Percentiles rank a stretch among this genome's conserved stretches.
These are phyloP conservation scores for Montifringilla adamsi DNA, from an alignment of 2,113 vertebrate species.

Conservation along the genomic window DNA sequence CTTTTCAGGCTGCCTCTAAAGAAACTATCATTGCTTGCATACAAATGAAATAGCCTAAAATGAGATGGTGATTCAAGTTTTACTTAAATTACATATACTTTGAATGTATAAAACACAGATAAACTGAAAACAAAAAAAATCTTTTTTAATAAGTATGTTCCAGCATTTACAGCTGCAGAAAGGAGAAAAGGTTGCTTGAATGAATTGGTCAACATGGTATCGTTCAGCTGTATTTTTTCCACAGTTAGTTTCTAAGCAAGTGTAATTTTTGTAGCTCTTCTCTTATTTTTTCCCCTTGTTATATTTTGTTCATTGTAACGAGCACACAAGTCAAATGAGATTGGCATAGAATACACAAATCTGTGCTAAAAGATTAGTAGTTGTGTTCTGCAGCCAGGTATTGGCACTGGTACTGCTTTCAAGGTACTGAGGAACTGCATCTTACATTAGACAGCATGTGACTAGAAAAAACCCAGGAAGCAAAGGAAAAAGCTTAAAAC, in stretches of 20 bases:
- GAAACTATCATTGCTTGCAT: not conserved
- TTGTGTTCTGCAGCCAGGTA: not conserved
- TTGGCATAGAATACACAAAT: not conserved
- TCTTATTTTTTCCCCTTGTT: not conserved
- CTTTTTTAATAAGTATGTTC: not conserved
- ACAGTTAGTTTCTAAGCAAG: not conserved
- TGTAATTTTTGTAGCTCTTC: not conserved
- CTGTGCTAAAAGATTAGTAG: not conserved
- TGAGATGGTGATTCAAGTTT: not conserved
- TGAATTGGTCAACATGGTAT: fast-evolving
- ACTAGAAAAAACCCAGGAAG: not conserved
- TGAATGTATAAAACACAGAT: not conserved
- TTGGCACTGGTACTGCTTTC: not conserved
- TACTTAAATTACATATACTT: not conserved
- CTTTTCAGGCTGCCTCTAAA: not conserved
- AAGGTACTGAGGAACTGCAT: not conserved
- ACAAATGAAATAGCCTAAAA: not conserved
- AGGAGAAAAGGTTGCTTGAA: not conserved
- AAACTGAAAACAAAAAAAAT: not conserved
- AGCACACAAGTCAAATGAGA: not conserved
- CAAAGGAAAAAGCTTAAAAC: not conserved
- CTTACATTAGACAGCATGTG: not conserved
- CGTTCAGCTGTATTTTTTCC: not conserved
- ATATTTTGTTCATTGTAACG: not conserved
- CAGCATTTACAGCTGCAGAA: not conserved